A percentile compares a stretch with the other conserved stretches of the same genome.
Conservation (phyloP, 2,797 vertebrate genomes). For the Thripadectes ignobilis region DNA sequence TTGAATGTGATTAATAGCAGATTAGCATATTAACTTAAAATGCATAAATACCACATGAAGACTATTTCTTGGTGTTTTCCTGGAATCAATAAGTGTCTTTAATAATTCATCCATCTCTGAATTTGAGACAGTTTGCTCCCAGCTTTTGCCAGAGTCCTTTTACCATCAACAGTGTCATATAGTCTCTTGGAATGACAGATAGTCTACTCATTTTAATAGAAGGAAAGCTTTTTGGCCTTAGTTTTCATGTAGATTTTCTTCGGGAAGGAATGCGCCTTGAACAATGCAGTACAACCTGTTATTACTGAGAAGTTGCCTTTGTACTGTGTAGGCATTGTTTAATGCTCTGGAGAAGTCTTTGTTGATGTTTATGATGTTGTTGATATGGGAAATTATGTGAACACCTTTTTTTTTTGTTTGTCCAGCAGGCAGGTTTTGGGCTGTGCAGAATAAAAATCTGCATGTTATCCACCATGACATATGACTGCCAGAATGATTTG, state of each 20-base stretch:
- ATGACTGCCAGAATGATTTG: background rate
- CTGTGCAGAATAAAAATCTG: background rate
- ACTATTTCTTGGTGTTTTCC: background rate
- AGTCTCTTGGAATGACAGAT: background rate
- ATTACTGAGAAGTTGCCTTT: constrained; percentile 8
- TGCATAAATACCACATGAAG: background rate
- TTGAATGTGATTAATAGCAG: background rate
- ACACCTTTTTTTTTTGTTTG: background rate
- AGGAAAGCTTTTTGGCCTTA: background rate
- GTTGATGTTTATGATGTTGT: background rate
- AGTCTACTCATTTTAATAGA: background rate
- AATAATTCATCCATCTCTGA: background rate
- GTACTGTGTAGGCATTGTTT: background rate
- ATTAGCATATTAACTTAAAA: background rate
- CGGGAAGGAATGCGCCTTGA: background rate
- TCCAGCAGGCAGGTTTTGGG: background rate
- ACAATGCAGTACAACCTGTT: background rate
- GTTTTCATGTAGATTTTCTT: background rate
- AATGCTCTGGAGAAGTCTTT: background rate
- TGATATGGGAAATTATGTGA: background rate
- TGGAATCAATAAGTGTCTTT: background rate
- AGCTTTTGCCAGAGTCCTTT: background rate
- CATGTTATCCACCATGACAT: background rate
- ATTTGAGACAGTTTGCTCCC: background rate
- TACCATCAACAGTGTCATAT: background rate